Evolutionary conservation across 2,113 vertebrate genomes (phyloP).

Genomic region (Colossoma macropomum): DNA sequence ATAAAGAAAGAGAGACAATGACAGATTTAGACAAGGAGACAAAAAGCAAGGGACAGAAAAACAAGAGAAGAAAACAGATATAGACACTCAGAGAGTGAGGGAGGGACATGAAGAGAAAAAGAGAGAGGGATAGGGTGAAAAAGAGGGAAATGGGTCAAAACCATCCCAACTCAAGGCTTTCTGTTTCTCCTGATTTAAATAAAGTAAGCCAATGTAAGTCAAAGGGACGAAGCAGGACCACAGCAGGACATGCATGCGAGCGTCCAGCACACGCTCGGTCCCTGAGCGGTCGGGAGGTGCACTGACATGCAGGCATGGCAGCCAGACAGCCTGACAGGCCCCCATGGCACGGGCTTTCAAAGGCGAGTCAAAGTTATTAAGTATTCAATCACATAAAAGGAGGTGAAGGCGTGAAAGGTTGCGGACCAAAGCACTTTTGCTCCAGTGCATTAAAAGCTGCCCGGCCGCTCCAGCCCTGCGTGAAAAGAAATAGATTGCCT

Average conservation of each 20-base stretch:
- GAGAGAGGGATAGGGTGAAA: neutral
- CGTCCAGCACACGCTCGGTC: neutral
- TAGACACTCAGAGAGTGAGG: too few species aligned
- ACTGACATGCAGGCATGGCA: slow-evolving; percentile 17
- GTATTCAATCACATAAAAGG: slow-evolving; percentile 83
- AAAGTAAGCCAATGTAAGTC: neutral
- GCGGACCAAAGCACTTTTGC: slow-evolving; percentile 82
- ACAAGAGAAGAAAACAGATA: neutral
- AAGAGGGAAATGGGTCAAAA: neutral
- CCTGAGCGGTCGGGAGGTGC: neutral
- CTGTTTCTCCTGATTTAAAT: neutral
- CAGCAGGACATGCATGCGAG: neutral
- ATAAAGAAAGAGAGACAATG: too few species aligned
- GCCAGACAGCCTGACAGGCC: slow-evolving; percentile 51
- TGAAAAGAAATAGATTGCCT: slow-evolving; percentile 82
- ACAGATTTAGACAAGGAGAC: too few species aligned
- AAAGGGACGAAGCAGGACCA: neutral
- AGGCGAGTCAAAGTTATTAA: slow-evolving; percentile 80
- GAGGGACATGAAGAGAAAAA: neutral
- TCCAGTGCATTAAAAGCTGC: slow-evolving; percentile 82
- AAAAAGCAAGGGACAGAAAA: too few species aligned
- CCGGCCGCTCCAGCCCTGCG: slow-evolving; percentile 69
- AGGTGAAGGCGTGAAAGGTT: slow-evolving; percentile 82
- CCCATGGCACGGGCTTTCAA: slow-evolving; percentile 70
- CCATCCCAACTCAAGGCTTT: too few species aligned